A percentile compares a stretch with the other conserved stretches of the same genome.
Evolutionary conservation across 2,113 vertebrate genomes (phyloP).

Genomic region (Anseranas semipalmata): DNA sequence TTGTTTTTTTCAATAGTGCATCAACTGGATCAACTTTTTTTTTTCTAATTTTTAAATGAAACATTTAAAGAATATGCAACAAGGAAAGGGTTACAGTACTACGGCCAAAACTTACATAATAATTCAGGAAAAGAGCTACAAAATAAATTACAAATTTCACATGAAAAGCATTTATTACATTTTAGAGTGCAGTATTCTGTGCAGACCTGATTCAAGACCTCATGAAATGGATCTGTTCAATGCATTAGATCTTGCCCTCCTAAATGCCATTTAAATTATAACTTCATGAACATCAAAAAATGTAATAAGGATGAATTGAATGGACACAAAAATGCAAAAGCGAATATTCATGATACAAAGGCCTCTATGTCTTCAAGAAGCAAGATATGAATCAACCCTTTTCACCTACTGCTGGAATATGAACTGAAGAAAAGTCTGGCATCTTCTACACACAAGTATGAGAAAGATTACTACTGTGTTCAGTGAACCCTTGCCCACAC

Average conservation of each 20-base stretch:
- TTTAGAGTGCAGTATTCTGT: not conserved
- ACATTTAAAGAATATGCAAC: not conserved
- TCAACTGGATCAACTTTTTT: not conserved
- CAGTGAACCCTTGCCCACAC: conserved; percentile 57
- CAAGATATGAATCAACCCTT: conserved; percentile 7
- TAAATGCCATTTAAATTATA: not conserved
- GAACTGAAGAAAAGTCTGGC: conserved; percentile 39
- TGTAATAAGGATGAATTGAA: not conserved
- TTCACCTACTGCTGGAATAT: conserved; percentile 1
- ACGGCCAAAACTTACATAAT: not conserved
- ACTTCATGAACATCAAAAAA: not conserved
- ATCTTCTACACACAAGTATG: not conserved
- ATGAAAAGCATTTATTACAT: not conserved
- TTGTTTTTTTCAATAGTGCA: not conserved
- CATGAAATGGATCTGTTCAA: not conserved
- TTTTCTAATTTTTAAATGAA: not conserved
- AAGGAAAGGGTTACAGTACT: not conserved
- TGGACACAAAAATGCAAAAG: not conserved
- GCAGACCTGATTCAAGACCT: not conserved
- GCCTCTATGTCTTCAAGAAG: not conserved
- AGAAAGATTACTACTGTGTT: conserved; percentile 50
- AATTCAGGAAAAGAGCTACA: not conserved
- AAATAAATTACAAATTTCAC: not conserved
- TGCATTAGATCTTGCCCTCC: not conserved
- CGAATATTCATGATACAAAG: not conserved